These are phyloP conservation scores for Dicaeum eximium DNA, from an alignment of 2,113 vertebrate species.

Conservation along the genomic window DNA sequence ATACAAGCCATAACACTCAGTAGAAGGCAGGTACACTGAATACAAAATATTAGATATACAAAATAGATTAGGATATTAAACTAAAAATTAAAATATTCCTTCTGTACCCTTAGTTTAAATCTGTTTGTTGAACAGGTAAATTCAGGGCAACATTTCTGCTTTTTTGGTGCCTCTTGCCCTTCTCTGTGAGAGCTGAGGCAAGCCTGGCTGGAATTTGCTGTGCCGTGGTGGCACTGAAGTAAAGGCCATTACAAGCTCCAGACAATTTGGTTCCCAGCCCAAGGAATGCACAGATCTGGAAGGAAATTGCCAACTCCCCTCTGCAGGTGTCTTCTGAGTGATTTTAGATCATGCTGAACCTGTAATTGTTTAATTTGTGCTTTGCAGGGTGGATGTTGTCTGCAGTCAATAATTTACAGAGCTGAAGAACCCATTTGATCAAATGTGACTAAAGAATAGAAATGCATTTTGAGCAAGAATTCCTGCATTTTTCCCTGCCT, in stretches of 20 bases:
- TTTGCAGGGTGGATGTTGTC: not conserved
- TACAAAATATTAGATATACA: not conserved
- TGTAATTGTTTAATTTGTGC: not conserved
- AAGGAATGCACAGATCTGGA: not conserved
- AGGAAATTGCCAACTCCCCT: not conserved
- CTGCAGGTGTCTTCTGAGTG: not conserved
- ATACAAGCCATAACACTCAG: not conserved
- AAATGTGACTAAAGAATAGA: accelerated
- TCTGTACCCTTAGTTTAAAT: not conserved
- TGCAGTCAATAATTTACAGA: not conserved
- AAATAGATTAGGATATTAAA: not conserved
- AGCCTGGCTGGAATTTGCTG: not conserved
- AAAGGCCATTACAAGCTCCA: not conserved
- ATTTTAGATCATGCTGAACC: not conserved
- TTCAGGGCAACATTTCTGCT: not conserved
- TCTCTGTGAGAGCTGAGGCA: not conserved
- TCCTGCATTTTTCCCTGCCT: not conserved
- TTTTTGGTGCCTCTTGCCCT: not conserved
- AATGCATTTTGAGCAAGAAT: not conserved
- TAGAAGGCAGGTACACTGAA: not conserved
- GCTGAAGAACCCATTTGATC: not conserved
- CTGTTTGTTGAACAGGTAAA: not conserved
- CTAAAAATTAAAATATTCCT: not conserved
- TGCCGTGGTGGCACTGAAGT: not conserved
- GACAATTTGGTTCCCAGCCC: not conserved